Base-by-base conservation (phyloP, 2,888 invertebrate species). In the Synanthedon tipuliformis region DNA sequence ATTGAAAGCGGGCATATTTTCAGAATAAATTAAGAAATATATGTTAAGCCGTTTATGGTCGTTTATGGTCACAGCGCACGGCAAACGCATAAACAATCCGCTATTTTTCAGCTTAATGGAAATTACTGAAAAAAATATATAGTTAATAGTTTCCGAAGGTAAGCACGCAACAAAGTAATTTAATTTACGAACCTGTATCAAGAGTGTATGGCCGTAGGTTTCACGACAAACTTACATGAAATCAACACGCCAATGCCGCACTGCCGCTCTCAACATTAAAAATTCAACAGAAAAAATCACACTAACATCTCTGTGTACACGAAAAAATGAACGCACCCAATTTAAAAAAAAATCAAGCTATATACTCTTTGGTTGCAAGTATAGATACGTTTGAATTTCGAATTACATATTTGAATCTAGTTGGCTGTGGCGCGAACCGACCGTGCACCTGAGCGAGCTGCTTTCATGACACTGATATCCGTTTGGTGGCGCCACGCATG, bases 161-260 rank as follows among this genome's bases (percentile, higher is more conserved):
- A 58, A 62, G 60, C 81, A 82, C 81, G 81, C 81, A 74, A 81
- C 67, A 62, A 66, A 71, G 74, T 75, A 76, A 79, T 79, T 74
- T 73, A 73, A 78, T 78, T 71, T 67, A 78, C 78, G 54, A 70
- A 81, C 81, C 82, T 81, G 68, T 69, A 64, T 68, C 55, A 59
- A 58, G 59, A 59, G 55, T 59, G 57, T 57, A 59, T 57, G 60
- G 59, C 55, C 58, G 59, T 53, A 60, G 58, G 61, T 61, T 59
- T 54, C 62, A 61, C 57, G 52, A 23, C 41, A 11, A 16, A 27
- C 50, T 13, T 59, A 55, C 51, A 55, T 40, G 11, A 15, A 12
- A n/a, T 52, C 50, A 51, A 58, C 58, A 58, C 61, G 59, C 57
- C 55, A 64, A 64, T 66, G 65, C 59, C 66, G 68, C 67, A 73